Conservation (phyloP, 1,140 invertebrate genomes). For the Contarinia nasturtii region DNA sequence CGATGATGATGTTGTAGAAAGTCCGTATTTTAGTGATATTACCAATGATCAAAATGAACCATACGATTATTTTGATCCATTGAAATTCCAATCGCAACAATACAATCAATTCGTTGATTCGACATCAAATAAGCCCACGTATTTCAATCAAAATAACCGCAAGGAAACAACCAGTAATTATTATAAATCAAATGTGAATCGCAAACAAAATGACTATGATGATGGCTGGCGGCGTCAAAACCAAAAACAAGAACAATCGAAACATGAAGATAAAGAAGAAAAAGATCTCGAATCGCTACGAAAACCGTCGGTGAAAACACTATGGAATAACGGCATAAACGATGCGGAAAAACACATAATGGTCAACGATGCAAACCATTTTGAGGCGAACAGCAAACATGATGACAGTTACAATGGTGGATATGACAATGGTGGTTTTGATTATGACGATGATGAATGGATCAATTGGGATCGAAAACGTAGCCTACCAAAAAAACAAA, state of each 20-base stretch:
- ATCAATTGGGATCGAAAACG: constrained; percentile 11
- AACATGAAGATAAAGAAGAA: constrained; percentile 7
- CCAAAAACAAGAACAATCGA: too few species aligned
- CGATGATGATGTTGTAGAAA: constrained; percentile 3
- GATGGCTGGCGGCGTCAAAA: constrained; percentile 3
- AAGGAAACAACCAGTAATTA: background rate
- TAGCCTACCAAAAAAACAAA: constrained; percentile 1
- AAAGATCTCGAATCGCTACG: constrained; percentile 1
- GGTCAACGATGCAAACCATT: too few species aligned
- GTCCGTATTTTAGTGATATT: background rate
- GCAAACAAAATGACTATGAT: constrained; percentile 24
- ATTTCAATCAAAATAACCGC: background rate
- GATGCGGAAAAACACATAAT: background rate
- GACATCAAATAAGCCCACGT: background rate
- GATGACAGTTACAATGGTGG: background rate
- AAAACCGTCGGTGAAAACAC: background rate
- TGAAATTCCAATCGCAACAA: background rate
- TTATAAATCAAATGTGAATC: constrained; percentile 20
- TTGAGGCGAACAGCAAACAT: too few species aligned
- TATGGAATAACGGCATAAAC: background rate
- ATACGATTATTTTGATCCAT: background rate
- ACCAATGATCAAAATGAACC: constrained; percentile 1
- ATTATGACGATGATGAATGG: constrained; percentile 6
- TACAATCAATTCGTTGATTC: background rate
- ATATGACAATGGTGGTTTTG: background rate